Percentiles rank a stretch among this genome's conserved stretches.
These are phyloP conservation scores for Falco novaeseelandiae DNA, from an alignment of 2,797 vertebrate species.

Conservation along the genomic window DNA sequence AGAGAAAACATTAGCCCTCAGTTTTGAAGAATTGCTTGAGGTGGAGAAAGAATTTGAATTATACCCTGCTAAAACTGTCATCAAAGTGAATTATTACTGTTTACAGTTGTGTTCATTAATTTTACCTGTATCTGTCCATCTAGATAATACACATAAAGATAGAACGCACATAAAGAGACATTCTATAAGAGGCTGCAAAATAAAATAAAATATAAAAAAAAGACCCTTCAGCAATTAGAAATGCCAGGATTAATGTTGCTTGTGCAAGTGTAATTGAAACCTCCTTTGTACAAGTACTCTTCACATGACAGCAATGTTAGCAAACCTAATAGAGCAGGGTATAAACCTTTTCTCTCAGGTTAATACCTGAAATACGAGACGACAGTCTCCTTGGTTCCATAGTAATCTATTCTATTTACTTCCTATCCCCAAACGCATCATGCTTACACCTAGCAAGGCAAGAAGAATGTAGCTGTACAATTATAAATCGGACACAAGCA, in stretches of 20 bases:
- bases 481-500: background rate
- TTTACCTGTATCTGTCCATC: slow-evolving; percentile 13
- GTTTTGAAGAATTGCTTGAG: slow-evolving; percentile 40
- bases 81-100: slow-evolving; percentile 55
- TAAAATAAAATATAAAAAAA: background rate
- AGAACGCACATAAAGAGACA: background rate
- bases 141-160: background rate
- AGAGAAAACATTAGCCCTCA: slow-evolving; percentile 51
- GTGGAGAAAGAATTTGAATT: slow-evolving; percentile 54
- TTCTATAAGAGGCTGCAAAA: background rate
- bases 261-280: background rate
- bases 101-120: slow-evolving; percentile 45
- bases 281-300: background rate
- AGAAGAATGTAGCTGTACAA: background rate
- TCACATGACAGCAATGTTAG: background rate
- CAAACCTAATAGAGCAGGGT: background rate
- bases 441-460: background rate
- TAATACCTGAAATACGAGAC: background rate
- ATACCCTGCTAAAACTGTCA: slow-evolving; percentile 48
- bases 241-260: background rate
- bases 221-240: background rate
- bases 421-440: background rate
- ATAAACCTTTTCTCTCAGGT: background rate
- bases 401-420: background rate
- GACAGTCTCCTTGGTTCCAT: background rate